Base-by-base conservation (phyloP, 2,888 invertebrate species). In the Drosophila nr. perissopoda region DNA sequence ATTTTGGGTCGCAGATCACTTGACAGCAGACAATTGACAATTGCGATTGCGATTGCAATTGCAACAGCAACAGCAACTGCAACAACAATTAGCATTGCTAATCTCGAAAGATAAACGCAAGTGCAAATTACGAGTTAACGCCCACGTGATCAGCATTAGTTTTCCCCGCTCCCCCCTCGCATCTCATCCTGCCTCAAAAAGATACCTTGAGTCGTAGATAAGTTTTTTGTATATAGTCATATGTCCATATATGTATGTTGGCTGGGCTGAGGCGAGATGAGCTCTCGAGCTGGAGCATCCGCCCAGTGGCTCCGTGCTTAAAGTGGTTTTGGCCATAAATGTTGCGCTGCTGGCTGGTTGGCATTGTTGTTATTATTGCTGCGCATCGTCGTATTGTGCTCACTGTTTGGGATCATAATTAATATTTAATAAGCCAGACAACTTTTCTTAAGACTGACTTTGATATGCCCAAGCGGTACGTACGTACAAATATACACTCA, bases 271-370 rank as follows among this genome's bases (percentile, higher is more conserved):
- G 52, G 56, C 7, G 29, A 52, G 70, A 53, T 69, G 70, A 74
- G 71, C 62, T 64, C 34, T n/a, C 11, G 27, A 52, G 54, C 56
- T 33, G 13, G 71, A 81, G 63, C 85, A 84, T 38, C 84, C 83
- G 91, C 86, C 85, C 79, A 89, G 89, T 89, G 88, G 91, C 81
- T 84, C 48, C 13, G 46, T 48, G 27, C 57, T 52, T 42, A 65
- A 72, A 82, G 89, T 87, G 89, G 91, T 76, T 90, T 76, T 81
- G 66, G 74, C 87, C 91, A 90, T 88, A 91, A 88, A 88, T 61
- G 74, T 60, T 21, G 29, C n/a, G 58, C 54, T 54, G 65, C n/a
- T 52, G 27, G 53, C 58, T 71, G 21, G 42, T 21, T 46, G 21
- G 53, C 16, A 16, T 60, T 64, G 61, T 62, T 79, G 68, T 69